Base-by-base conservation (phyloP, 1,140 invertebrate species). In the Tetranychus cinnabarinus region DNA sequence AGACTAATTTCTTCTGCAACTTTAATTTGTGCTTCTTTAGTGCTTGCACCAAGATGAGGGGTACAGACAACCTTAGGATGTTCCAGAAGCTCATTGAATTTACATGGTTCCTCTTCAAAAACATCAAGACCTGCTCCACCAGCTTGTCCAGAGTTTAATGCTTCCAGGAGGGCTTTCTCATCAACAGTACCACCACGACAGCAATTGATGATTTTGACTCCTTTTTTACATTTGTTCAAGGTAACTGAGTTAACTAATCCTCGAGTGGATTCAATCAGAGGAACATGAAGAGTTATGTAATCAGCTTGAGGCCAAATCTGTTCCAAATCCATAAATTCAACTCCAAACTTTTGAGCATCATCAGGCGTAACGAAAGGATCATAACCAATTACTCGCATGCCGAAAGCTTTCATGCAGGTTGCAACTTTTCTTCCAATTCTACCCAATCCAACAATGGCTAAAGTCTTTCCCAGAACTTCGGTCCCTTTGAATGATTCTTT, bases 251-350 rank as follows among this genome's bases (percentile, higher is more conserved):
- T 91, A 52, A 97, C 84, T 56, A 97, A 77, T 79, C 95, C 87
- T 77, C 76, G 84, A 2, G 93, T 97, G 66, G 88, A 82, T 33
- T 86, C 85, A 67, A 96, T 89, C 0, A 97, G 77, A 2, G 93
- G 93, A 2, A 88, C 92, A 70, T 98, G 95, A 0, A 98, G 82
- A 0, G 93, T 97, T 65, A 98, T 93, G 72, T 90, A 97, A 71
- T 98, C 92, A 31, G 88, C 89, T 33, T 79, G 66, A 0, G 86
- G 83, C 90, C 91, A 97, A 63, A 97, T 84, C 68, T 91, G 73
- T 5, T 91, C 83, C 62, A 97, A 71, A 48, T 77, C 73, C 69
- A 88, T 72, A 67, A 82, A 85, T 60, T 83, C 79, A 1, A 91
- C 82, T 56, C 83, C 80, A 67, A 85, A 83, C 65, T 81, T 76